Evolutionary conservation across 2,113 vertebrate genomes (phyloP), one percentile per base, ranked within the genome.

Genomic region (Hydrochoerus hydrochaeris): DNA sequence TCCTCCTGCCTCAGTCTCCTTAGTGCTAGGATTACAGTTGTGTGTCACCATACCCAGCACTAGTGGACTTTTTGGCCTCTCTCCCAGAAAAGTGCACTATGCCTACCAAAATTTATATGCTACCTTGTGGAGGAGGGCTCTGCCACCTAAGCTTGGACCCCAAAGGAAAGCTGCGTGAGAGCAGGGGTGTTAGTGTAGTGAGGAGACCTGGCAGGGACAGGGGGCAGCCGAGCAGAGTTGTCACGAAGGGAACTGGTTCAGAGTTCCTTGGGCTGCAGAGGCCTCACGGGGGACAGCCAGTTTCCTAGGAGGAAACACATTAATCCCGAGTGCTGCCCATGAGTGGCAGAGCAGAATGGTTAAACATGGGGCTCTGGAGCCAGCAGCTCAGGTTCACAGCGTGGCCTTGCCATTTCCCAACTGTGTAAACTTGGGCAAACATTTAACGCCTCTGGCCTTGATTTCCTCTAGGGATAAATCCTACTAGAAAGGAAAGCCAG

Each of bases 401-500:
- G n/a, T 80, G 41, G 41, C 60, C 85, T 92, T 85, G 85, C 58
- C 20, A 30, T 63, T 75, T 96, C 44, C 73, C 38, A 44, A 38
- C 54, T 88, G 32, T 82, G 22, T 75, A 57, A 89, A 78, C 30
- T 62, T 41, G 38, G 63, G 46, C 80, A 80, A 60, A 28, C 46
- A 65, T 17, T 67, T 60, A 57, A 57, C 35, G 75, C 78, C 44
- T 95, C 90, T 52, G 69, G 65, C 85, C 86, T 81, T 46, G 26
- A 35, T 92, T 94, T 97, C 84, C 84, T 91, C 89, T 80, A 54
- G 90, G 60, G 82, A 73, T 32, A 62, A 62, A 20, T 62, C 28
- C 20, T 71, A 17, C 32, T 67, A 26, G 8, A 52, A 63, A 58
- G 35, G 84, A 77, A 73, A 26, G 0, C 57, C 62, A 41, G 35